These are phyloP conservation scores for Illadopsis cleaveri DNA, from an alignment of 2,113 vertebrate species.

Conservation along the genomic window DNA sequence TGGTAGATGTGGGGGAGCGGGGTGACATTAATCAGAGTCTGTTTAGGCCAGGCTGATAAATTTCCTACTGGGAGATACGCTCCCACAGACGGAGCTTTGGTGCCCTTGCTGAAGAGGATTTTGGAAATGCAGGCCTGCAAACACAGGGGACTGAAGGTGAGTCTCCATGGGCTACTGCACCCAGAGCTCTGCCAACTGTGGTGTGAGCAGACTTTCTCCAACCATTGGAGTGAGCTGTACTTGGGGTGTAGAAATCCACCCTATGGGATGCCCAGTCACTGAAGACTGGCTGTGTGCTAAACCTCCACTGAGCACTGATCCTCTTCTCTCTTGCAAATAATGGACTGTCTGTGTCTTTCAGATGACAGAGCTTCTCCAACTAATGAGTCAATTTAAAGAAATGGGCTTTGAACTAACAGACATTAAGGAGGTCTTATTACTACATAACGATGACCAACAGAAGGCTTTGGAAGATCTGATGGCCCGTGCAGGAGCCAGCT, in stretches of 20 bases:
- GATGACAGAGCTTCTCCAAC: slow-evolving; percentile 91
- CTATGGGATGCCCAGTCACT: accelerated
- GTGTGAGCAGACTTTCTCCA: background rate
- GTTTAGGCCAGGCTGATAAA: background rate
- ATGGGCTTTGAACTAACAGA: slow-evolving; percentile 96
- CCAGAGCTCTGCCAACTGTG: background rate
- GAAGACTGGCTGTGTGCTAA: background rate
- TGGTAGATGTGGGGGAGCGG: background rate
- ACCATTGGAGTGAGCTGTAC: background rate
- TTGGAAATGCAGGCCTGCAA: background rate
- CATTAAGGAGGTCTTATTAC: slow-evolving; percentile 93
- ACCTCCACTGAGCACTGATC: background rate
- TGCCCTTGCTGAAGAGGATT: background rate
- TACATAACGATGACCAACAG: slow-evolving; percentile 95
- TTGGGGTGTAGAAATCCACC: background rate
- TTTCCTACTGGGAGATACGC: background rate
- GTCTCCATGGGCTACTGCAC: accelerated
- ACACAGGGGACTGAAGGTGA: background rate
- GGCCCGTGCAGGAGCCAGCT: slow-evolving; percentile 90
- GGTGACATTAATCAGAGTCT: background rate
- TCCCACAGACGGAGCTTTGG: background rate
- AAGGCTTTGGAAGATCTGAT: slow-evolving; percentile 95
- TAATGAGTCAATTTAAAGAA: slow-evolving; percentile 96
- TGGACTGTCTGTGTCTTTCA: slow-evolving; percentile 59
- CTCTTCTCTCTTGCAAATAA: background rate